Evolutionary conservation across 2,888 invertebrate species (phyloP), one percentile per base, ranked within the genome.

Genomic region (Xiphydria camelus): DNA sequence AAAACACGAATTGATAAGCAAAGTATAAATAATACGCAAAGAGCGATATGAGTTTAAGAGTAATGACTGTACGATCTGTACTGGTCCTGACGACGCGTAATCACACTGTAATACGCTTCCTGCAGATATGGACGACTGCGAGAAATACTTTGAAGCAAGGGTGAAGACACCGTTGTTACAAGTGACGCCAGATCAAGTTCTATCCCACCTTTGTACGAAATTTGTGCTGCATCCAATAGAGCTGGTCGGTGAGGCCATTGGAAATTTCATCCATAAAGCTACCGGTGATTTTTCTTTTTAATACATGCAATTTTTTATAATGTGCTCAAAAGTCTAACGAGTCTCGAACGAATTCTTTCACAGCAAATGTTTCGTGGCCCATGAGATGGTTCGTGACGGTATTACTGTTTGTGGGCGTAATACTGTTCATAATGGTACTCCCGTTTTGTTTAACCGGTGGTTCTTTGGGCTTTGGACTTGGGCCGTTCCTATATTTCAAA

Each of bases 171-270:
- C 70, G 15, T 55, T 55, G 12, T 47, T 66, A 10, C 49, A 64
- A 57, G 62, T 73, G 10, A 71, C 72, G 34, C 71, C 73, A n/a
- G 50, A 54, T 2, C 36, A 55, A 38, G 73, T 55, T 15, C 46
- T 73, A 29, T 52, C 63, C 3, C 59, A 70, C 12, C 59, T 72
- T 51, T 19, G 60, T 1, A 49, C 56, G 15, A 54, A 56, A 19
- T 36, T 53, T 10, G 18, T 70, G 6, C 41, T 59, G 3, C 51
- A 62, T 32, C 70, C 72, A n/a, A 2, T 66, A 1, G 6, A 47
- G 12, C 9, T 57, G 4, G 12, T 57, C 20, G 71, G 70, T 4
- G 33, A 48, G 40, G 40, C 39, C 15, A 25, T 70, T 19, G 55
- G 59, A 6, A 14, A 20, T 3, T 68, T 69, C 41, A 51, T 68